phyloP scores from a whole-genome alignment of 2,113 vertebrate species.

The Loxodonta africana region DNA sequence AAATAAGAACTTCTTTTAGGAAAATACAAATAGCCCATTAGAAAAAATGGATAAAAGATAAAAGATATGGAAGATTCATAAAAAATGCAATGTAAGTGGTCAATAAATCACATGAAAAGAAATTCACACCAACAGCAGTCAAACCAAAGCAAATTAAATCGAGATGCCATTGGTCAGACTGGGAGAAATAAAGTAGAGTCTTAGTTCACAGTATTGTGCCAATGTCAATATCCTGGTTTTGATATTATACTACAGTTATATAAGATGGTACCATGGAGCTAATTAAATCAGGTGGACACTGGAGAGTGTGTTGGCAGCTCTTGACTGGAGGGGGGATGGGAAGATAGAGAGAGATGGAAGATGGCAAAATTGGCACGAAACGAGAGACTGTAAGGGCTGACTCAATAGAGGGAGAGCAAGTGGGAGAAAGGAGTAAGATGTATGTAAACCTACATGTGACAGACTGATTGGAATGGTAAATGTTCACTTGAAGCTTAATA shows the following conservation, averaged over 20 bases:
- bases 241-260: not conserved
- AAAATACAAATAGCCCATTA: not conserved
- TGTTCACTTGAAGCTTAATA: no score
- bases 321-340: no score
- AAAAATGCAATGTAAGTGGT: not conserved
- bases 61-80: not conserved
- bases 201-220: not conserved
- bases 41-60: not conserved
- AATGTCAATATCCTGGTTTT: not conserved
- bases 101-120: not conserved
- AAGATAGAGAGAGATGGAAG: no score
- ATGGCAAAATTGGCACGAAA: no score
- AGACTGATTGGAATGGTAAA: no score
- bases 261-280: not conserved
- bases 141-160: not conserved
- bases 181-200: not conserved
- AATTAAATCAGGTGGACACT: no score
- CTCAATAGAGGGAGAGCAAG: no score
- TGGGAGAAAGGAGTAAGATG: no score
- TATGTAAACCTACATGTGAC: no score
- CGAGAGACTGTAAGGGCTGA: no score
- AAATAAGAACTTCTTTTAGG: constrained; percentile 18
- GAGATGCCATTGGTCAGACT: not conserved
- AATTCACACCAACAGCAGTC: not conserved
- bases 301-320: no score